A percentile compares a stretch with the other conserved stretches of the same genome.
These are phyloP conservation scores for Vollenhovia emeryi DNA, from an alignment of 1,140 invertebrate genomes.

Conservation along the genomic window DNA sequence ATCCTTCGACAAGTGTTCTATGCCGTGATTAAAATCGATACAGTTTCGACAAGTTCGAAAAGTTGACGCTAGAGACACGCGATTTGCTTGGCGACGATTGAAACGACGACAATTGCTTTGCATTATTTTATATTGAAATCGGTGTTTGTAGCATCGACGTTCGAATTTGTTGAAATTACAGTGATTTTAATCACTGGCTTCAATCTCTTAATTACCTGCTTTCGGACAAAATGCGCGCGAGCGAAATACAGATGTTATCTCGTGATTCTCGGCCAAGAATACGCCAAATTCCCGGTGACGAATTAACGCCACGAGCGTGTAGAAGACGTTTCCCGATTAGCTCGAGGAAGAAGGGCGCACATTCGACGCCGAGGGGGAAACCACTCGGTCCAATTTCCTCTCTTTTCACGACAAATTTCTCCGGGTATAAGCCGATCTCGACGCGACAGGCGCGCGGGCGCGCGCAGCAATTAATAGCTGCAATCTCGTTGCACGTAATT, in stretches of 20 bases:
- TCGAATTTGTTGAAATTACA: background rate
- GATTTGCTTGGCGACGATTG: background rate
- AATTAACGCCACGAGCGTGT: slow-evolving; percentile 1
- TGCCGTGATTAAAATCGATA: background rate
- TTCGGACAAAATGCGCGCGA: background rate
- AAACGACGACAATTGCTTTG: background rate
- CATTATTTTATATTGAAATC: background rate
- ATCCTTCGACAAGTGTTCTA: slow-evolving; percentile 17
- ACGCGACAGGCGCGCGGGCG: slow-evolving; percentile 49
- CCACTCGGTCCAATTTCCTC: slow-evolving; percentile 50
- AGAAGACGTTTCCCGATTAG: slow-evolving; percentile 35
- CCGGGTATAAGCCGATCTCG: slow-evolving; percentile 16
- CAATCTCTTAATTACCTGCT: slow-evolving; percentile 24
- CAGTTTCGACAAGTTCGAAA: background rate
- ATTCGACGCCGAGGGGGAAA: slow-evolving; percentile 17
- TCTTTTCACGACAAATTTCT: slow-evolving; percentile 48
- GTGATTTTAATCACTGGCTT: background rate
- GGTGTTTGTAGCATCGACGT: background rate
- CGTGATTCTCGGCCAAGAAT: background rate
- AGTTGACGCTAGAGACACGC: background rate
- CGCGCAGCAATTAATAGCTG: slow-evolving; percentile 58
- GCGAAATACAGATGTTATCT: background rate
- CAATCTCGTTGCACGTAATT: slow-evolving; percentile 64
- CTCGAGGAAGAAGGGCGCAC: slow-evolving; percentile 8
- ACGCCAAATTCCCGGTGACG: slow-evolving; percentile 8